Percentiles rank a stretch among this genome's conserved stretches.
These are phyloP conservation scores for Scotopteryx bipunctaria DNA, from an alignment of 2,888 invertebrate genomes.

Conservation along the genomic window DNA sequence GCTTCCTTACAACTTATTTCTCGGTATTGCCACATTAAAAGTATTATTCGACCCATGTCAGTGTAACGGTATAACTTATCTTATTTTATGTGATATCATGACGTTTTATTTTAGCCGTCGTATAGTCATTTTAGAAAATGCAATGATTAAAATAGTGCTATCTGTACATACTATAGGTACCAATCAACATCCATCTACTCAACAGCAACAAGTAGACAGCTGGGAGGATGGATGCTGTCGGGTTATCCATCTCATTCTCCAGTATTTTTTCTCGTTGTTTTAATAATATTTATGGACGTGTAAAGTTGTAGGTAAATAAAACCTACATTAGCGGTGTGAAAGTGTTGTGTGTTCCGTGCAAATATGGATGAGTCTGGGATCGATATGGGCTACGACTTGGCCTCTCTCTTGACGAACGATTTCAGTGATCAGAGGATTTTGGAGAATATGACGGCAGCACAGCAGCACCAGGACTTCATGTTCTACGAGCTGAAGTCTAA, in stretches of 20 bases:
- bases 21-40: constrained; percentile 31
- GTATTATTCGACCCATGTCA: constrained; percentile 34
- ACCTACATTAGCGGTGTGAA: constrained; percentile 58
- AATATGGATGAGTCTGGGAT: constrained; percentile 86
- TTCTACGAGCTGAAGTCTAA: constrained; percentile 86
- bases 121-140: constrained; percentile 52
- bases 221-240: constrained; percentile 76
- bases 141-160: constrained; percentile 42
- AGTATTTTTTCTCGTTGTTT: constrained; percentile 62
- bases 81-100: constrained; percentile 11
- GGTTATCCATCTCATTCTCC: constrained; percentile 56
- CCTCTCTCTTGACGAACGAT: constrained; percentile 82
- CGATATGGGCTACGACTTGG: constrained; percentile 86
- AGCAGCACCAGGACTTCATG: constrained; percentile 83
- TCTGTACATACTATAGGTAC: constrained; percentile 5
- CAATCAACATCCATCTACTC: constrained; percentile 39
- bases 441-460: constrained; percentile 82
- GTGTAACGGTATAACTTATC: constrained; percentile 29
- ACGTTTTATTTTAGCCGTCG: constrained; percentile 48
- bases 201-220: constrained; percentile 80
- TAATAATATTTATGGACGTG: constrained; percentile 50
- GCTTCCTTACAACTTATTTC: too few species aligned
- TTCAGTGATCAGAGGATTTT: constrained; percentile 80
- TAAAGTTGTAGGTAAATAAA: constrained; percentile 48
- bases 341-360: constrained; percentile 63